phyloP scores from a whole-genome alignment of 2,797 vertebrate genomes.

The Phylloscopus collybita region DNA sequence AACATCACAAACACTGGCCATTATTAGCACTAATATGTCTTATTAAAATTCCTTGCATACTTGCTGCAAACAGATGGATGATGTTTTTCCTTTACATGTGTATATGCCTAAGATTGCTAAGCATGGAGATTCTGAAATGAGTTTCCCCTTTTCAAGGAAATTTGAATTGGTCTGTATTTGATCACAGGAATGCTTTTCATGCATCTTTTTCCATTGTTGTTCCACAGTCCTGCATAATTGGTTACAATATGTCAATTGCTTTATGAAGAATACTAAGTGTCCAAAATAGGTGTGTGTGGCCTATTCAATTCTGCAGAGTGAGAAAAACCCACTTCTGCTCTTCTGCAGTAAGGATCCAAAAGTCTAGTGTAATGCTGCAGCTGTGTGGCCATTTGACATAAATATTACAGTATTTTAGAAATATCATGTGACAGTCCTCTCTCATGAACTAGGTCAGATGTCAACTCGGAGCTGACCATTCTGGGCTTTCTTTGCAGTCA shows the following conservation, averaged over 20 bases:
- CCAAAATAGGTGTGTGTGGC: not conserved
- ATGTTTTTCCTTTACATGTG: not conserved
- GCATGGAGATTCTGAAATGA: conserved; percentile 7
- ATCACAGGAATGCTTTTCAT: not conserved
- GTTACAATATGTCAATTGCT: not conserved
- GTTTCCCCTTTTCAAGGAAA: not conserved
- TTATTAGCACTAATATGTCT: conserved; percentile 21
- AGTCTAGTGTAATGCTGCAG: conserved; percentile 16
- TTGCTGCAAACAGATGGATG: not conserved
- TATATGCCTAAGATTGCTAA: not conserved
- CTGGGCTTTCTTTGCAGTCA: not conserved
- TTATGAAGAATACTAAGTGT: not conserved
- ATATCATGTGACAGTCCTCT: not conserved
- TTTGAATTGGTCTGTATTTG: not conserved
- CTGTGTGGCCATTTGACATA: conserved; percentile 28
- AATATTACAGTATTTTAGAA: not conserved
- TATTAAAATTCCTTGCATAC: conserved; percentile 31
- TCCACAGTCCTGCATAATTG: not conserved
- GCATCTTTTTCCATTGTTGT: not conserved
- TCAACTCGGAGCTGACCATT: not conserved
- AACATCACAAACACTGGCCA: not conserved
- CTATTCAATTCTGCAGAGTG: not conserved
- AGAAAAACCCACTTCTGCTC: not conserved
- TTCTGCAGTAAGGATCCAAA: not conserved
- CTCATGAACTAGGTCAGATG: not conserved